Evolutionary conservation across 2,113 vertebrate genomes (phyloP).

Genomic region (Indicator indicator): DNA sequence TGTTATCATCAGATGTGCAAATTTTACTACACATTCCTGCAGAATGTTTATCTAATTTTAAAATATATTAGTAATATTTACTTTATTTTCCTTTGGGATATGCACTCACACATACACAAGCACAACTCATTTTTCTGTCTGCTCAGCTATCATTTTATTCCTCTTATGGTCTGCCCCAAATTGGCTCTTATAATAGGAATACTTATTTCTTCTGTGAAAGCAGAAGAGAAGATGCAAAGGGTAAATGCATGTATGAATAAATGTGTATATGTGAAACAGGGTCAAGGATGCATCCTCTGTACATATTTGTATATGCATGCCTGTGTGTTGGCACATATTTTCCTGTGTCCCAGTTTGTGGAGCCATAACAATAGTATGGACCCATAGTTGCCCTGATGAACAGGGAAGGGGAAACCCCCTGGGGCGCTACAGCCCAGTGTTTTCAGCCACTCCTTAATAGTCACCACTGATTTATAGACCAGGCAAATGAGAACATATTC

Average conservation of each 20-base stretch:
- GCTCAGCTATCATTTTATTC: neutral
- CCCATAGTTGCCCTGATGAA: neutral
- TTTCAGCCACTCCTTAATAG: neutral
- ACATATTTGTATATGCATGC: neutral
- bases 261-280: neutral
- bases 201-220: neutral
- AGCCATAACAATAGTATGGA: neutral
- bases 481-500: neutral
- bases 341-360: neutral
- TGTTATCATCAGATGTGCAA: slow-evolving; percentile 19
- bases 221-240: neutral
- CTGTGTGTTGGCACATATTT: neutral
- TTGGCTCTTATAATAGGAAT: neutral
- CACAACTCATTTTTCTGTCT: neutral
- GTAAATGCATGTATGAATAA: neutral
- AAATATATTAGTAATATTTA: neutral
- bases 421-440: neutral
- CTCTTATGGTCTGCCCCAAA: neutral
- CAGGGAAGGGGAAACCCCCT: neutral
- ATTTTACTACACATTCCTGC: slow-evolving; percentile 43
- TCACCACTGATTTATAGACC: neutral
- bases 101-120: neutral
- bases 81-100: neutral
- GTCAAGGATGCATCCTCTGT: neutral
- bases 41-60: slow-evolving; percentile 7